phyloP scores from a whole-genome alignment of 2,888 invertebrate species.

The Caenorhabditis sp. region DNA sequence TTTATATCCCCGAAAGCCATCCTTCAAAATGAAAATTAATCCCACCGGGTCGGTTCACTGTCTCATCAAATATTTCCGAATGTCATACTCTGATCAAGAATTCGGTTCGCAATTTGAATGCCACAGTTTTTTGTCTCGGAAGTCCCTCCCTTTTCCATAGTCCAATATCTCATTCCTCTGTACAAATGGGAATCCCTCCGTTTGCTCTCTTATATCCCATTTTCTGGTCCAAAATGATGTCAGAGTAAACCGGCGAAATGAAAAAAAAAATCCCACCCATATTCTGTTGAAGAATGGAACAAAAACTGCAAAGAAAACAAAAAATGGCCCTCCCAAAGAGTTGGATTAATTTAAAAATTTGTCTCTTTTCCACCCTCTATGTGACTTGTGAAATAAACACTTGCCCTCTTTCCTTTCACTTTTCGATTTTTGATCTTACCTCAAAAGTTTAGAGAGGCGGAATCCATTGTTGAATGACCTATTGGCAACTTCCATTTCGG shows the following conservation, averaged over 20 bases:
- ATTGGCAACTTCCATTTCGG: conserved; percentile 13
- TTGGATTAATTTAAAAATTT: conserved; percentile 40
- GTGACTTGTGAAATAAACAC: conserved; percentile 34
- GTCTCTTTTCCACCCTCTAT: conserved; percentile 9
- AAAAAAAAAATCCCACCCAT: conserved; percentile 35
- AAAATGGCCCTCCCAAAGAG: conserved; percentile 6
- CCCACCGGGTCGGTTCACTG: conserved; percentile 21
- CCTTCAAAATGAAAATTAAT: conserved; percentile 15
- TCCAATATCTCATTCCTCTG: conserved; percentile 15
- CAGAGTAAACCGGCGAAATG: conserved; percentile 41
- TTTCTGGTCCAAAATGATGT: conserved; percentile 41
- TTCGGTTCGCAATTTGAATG: conserved; percentile 9
- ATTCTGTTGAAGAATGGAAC: conserved; percentile 22
- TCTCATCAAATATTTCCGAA: conserved; percentile 23
- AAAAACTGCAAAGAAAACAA: conserved; percentile 21
- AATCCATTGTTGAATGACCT: conserved; percentile 26
- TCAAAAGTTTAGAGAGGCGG: not conserved
- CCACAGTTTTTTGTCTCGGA: conserved; percentile 4
- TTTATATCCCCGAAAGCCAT: conserved; percentile 15
- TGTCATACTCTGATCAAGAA: not conserved
- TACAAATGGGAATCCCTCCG: conserved; percentile 5
- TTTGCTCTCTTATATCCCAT: conserved; percentile 32
- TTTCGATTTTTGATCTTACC: conserved; percentile 23
- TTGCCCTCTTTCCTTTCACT: not conserved
- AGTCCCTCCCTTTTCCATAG: conserved; percentile 5